Base-by-base conservation (phyloP, 2,113 vertebrate genomes). In the Rhea pennata region DNA sequence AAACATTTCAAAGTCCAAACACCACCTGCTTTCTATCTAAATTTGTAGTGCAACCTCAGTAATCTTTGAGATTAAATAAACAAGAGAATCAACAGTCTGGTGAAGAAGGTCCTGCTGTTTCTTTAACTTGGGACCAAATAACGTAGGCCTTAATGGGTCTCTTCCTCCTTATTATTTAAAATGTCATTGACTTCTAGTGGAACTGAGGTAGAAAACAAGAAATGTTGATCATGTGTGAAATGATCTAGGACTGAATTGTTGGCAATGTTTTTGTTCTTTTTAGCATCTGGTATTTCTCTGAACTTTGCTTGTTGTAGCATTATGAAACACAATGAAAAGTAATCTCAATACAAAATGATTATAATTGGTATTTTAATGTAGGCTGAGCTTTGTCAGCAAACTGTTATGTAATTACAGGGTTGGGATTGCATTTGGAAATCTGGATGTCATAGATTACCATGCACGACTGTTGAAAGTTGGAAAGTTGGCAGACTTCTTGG, bases 341-440 rank as follows among this genome's bases (percentile, higher is more conserved):
- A 91, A 48, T 92, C 48, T 85, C 67, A 51, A 39, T 81, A 33
- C 24, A 53, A 75, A 87, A 69, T 86, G 61, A 65, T 67, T 59
- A 26, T 78, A 42, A 54, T 22, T 58, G 66, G 17, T 64, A 51
- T 70, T 83, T 81, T 65, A 91, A 36, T 77, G 16, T 67, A 46
- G 44, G 16, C 26, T 92, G 7, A 51, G 42, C 84, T 82, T 93
- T 96, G 66, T 88, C 91, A 82, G 58, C 53, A 85, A 62, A 64
- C 93, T 92, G 79, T 87, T 92, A 61, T 16, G 21, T 95, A 95
- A 90, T 95, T 97, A 58, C 0, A 84, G 51, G 31, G 33, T 92
- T 89, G 42, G 53, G 42, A 84, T 91, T 93, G 82, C 62, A 81
- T 86, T 96, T 93, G 77, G 86, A 96, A 93, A 91, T 89, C 48